Evolutionary conservation across 2,888 invertebrate genomes (phyloP), one percentile per base, ranked within the genome.

Genomic region (Anaspis maculata): DNA sequence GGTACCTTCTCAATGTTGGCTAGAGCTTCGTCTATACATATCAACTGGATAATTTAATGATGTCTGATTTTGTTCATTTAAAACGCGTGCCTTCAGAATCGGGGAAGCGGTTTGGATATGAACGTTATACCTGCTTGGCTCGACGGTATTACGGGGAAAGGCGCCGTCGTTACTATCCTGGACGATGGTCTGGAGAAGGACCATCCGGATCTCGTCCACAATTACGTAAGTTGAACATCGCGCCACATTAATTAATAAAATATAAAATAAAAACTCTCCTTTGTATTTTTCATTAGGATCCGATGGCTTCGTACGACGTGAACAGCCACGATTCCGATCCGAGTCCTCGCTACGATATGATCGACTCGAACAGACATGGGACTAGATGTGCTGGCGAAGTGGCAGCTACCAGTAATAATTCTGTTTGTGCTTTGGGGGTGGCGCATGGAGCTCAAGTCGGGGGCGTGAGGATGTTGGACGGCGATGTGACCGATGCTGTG

Each of bases 361-460:
- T 90, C 32, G 95, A 97, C 69, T 94, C 95, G 36, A 97, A 97
- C 68, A 78, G 92, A 13, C 92, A 89, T 61, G 89, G 90, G 2
- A 97, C 96, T 3, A 72, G 96, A 34, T 96, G 96, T 66, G 95
- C 96, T 2, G 95, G 96, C 0, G 96, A 97, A 67, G 97, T 98
- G 5, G 96, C 98, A 0, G 96, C 96, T 2, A 85, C 89, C 15
- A 94, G 91, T 31, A 95, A 97, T 67, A 98, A 98, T 69, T 83
- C 87, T 15, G 74, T 94, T 19, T 98, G 98, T 64, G 90, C 92
- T 25, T 89, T 97, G 4, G 98, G 97, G 12, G 88, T 98, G 24
- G 97, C 98, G 0, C 95, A 79, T 60, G 88, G 90, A 30, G 94
- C 97, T 27, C 85, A 83, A 54, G 94, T 98, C 3, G 64, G 63